These are phyloP conservation scores for Cataglyphis cursor DNA, from an alignment of 2,888 invertebrate genomes.

Conservation along the genomic window DNA sequence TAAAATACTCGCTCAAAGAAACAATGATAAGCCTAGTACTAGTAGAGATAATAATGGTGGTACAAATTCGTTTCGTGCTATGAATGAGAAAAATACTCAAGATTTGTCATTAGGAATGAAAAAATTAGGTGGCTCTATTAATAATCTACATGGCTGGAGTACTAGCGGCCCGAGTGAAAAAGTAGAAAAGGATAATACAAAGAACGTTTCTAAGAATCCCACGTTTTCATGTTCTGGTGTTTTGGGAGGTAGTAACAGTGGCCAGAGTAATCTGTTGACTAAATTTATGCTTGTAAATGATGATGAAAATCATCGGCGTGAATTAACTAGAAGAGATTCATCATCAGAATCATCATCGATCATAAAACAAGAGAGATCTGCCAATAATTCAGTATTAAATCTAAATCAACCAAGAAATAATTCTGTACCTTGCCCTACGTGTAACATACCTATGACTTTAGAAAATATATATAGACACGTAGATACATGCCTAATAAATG, in stretches of 20 bases:
- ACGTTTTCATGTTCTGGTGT: constrained; percentile 74
- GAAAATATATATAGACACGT: constrained; percentile 62
- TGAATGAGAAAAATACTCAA: constrained; percentile 80
- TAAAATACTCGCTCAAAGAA: constrained; percentile 70
- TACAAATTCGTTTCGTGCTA: constrained; percentile 29
- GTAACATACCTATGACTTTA: constrained; percentile 48
- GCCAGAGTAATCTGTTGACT: constrained; percentile 80
- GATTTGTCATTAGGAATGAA: constrained; percentile 64
- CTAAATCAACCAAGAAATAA: background rate
- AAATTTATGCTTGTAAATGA: constrained; percentile 64
- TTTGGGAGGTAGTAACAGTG: constrained; percentile 80
- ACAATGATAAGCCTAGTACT: constrained; percentile 59
- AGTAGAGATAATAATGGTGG: constrained; percentile 58
- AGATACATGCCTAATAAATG: constrained; percentile 59
- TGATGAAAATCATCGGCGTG: background rate
- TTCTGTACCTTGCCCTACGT: constrained; percentile 63
- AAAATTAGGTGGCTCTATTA: constrained; percentile 80
- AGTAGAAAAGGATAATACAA: constrained; percentile 7
- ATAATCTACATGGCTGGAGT: constrained; percentile 81
- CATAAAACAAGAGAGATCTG: background rate
- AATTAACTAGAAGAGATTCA: background rate
- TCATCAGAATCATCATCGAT: background rate
- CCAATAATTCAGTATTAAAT: background rate
- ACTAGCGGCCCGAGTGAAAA: constrained; percentile 76
- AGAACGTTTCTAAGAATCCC: constrained; percentile 50